Base-by-base conservation (phyloP, 2,113 vertebrate species). In the Epinephelus fuscoguttatus region DNA sequence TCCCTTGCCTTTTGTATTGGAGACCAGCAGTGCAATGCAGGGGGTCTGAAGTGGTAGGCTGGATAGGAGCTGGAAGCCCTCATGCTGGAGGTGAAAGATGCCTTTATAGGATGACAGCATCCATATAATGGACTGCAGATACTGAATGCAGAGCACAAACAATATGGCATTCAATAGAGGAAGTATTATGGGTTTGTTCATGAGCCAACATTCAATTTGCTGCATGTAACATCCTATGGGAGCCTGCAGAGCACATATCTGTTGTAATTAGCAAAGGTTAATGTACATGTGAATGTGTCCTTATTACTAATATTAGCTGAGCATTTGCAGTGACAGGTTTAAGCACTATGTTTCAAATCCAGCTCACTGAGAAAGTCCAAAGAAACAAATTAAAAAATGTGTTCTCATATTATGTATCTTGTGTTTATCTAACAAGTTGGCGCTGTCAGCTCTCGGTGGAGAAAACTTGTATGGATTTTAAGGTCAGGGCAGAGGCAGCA, bases 1-100 rank as follows among this genome's bases (percentile, higher is more conserved):
- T 87, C 70, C 66, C 66, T 70, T 49, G 78, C 61, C 59, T 78
- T 83, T 91, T 91, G 84, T 89, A 84, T 85, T 62, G 70, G 72
- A 76, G 72, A 76, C 75, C 62, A 85, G 75, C 72, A 55, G 62
- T 60, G 82, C 74, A 0, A 78, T 63, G 78, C 62, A 73, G 82
- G 70, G n/a, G 75, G 86, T 91, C 79, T 91, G 33, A 72, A 70
- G 55, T 21, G 25, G 64, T 5, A 10, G 53, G 56, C 47, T 53
- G 69, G 71, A 78, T 70, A 71, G 23, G 50, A 80, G 23, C 68
- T 79, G 18, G 53, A 52, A 60, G 63, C 14, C 42, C 6, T 67
- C 33, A 57, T 56, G 50, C 3, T 73, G 25, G 57, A 69, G 40
- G 56, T 66, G 52, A 80, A 82, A 71, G 10, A 45, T 25, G 37